Base-by-base conservation (phyloP, 2,797 vertebrate species). In the Phyllotis vaccarum region DNA sequence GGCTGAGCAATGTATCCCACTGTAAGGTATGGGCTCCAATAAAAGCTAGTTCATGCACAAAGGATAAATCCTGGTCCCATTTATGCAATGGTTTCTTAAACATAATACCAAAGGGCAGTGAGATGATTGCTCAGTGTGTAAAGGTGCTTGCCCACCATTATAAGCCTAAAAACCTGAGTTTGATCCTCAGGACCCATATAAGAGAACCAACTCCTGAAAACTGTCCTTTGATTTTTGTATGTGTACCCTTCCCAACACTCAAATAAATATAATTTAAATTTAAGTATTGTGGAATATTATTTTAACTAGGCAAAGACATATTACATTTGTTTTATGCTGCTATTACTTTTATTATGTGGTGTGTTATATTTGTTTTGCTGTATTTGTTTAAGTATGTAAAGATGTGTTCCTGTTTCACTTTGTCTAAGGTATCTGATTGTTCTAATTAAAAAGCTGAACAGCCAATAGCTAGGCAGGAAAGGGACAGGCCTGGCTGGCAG, bases 81-180 rank as follows among this genome's bases (percentile, higher is more conserved):
- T 49, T 49, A 83, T 49, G 64, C 43, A 88, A 88, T 11, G 31
- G 16, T 80, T 95, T 90, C 49, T 93, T 83, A 93, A 90, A 75
- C 43, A 93, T 79, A n/a, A 90, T 34, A 92, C 40, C 52, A 95
- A 89, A 56, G 49, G 27, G n/a, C 86, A 87, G 22, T 17, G 22
- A 86, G 34, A 54, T 19, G 58, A 60, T 22, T 49, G 66, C n/a
- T 58, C 24, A 21, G 52, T 56, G 16, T 37, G n/a, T 40, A 74
- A 58, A 87, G 3, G n/a, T 74, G 24, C 60, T 64, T 64, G 10
- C 34, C 83, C n/a, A 70, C 46, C 46, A n/a, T n/a, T n/a, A n/a
- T n/a, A 86, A 37, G 22, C 46, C 34, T 54, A 37, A 37, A 14
- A 29, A 29, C 34, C 66, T 72, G 12, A 72, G 24, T 86, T 56